Conservation (phyloP, 2,113 vertebrate genomes). For the Cichladusa arquata region DNA sequence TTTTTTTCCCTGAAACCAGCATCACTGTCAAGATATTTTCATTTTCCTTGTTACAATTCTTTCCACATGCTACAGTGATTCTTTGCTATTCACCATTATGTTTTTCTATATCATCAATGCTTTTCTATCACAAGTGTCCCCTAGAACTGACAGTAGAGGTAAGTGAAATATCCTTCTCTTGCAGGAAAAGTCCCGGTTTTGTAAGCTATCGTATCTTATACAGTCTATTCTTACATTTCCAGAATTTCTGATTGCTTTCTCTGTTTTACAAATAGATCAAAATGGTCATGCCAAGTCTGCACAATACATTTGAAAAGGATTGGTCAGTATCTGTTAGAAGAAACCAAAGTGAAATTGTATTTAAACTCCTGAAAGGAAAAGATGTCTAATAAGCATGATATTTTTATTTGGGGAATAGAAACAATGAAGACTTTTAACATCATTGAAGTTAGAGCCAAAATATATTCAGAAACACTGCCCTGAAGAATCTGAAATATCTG, state of each 20-base stretch:
- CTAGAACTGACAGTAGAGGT: not conserved
- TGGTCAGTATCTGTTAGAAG: not conserved
- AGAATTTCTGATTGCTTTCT: not conserved
- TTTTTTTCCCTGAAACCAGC: not conserved
- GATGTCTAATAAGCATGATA: not conserved
- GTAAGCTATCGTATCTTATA: not conserved
- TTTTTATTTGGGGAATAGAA: not conserved
- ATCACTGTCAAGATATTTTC: not conserved
- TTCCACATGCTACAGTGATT: not conserved
- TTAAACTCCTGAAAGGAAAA: not conserved
- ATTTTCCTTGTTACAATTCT: not conserved
- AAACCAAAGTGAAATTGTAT: not conserved
- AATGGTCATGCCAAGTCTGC: not conserved
- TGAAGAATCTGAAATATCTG: constrained; percentile 4
- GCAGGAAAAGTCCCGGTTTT: not conserved
- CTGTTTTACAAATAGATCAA: not conserved
- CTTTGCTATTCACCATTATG: not conserved
- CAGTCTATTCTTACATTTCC: not conserved
- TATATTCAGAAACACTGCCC: not conserved
- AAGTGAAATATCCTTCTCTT: not conserved
- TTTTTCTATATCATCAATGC: not conserved
- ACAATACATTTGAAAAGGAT: not conserved
- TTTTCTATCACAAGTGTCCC: not conserved
- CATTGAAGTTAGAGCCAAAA: not conserved
- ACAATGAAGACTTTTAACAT: not conserved